phyloP scores from a whole-genome alignment of 37 sponge, comb jelly and placozoan genomes.

The Hexactinellida sp. region DNA sequence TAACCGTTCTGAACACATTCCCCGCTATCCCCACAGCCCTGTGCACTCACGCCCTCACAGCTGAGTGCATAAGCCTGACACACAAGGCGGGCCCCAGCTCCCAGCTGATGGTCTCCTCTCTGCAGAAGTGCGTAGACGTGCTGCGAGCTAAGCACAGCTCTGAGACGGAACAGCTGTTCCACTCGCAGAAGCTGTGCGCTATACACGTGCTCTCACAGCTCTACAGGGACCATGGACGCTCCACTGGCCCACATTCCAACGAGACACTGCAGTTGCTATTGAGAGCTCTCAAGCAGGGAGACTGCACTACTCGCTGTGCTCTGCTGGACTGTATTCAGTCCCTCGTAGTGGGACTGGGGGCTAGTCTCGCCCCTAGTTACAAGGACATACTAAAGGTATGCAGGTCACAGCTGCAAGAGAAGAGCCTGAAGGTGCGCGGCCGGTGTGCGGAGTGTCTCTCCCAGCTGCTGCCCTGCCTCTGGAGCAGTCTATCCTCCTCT shows the following conservation, averaged over 20 bases:
- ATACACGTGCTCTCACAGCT: background rate
- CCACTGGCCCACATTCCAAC: background rate
- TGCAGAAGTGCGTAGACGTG: background rate
- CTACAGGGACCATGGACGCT: background rate
- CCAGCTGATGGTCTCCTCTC: background rate
- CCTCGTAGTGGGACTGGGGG: constrained; percentile 55
- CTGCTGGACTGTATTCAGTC: constrained; percentile 1
- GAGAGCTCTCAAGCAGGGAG: background rate
- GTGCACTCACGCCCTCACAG: background rate
- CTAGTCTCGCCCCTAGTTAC: constrained; percentile 62
- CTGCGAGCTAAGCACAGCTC: background rate
- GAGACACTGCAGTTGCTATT: background rate
- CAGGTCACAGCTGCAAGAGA: constrained; percentile 48
- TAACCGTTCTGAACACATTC: background rate
- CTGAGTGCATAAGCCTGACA: background rate
- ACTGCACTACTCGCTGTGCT: background rate
- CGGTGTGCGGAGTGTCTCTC: constrained; percentile 53
- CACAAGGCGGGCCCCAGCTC: background rate
- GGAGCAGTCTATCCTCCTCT: constrained; percentile 72
- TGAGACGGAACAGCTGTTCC: background rate
- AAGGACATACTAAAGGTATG: constrained; percentile 77
- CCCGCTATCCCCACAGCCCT: background rate
- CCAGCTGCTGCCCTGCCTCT: constrained; percentile 48
- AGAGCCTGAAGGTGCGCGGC: constrained; percentile 66
- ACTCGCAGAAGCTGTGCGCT: background rate